Conservation (phyloP, 2,113 vertebrate genomes). For the Tetrax tetrax region DNA sequence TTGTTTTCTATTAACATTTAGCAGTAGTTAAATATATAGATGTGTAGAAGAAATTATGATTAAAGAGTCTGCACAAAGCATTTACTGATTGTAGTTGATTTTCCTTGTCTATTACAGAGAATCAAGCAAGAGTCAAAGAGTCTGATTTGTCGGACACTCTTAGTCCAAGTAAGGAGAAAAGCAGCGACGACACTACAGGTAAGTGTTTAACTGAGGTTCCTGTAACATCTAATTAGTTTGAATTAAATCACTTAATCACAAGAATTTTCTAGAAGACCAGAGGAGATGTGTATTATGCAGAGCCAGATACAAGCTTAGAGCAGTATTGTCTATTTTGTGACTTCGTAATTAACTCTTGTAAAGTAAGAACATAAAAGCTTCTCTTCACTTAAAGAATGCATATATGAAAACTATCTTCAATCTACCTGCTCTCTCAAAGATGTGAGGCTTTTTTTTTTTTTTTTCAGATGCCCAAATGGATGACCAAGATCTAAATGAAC, state of each 20-base stretch:
- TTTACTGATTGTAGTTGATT: conserved; percentile 29
- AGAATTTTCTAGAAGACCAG: background rate
- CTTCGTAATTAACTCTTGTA: background rate
- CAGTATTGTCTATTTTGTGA: background rate
- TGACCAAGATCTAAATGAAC: conserved; percentile 93
- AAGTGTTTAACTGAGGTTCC: background rate
- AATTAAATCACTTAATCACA: background rate
- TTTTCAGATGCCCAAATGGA: conserved; percentile 94
- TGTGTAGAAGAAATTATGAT: background rate
- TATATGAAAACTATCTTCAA: background rate
- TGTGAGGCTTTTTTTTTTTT: background rate
- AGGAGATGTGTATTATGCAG: background rate
- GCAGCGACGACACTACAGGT: conserved; percentile 98
- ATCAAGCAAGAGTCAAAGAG: conserved; percentile 90
- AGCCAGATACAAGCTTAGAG: background rate
- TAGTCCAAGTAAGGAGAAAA: conserved; percentile 96
- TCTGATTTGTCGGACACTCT: conserved; percentile 97
- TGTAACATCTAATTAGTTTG: background rate
- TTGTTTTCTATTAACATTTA: background rate
- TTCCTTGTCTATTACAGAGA: conserved; percentile 80
- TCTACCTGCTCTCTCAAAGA: background rate
- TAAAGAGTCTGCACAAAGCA: background rate
- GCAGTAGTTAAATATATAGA: background rate
- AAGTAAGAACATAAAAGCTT: background rate
- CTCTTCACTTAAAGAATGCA: background rate